Evolutionary conservation across 2,797 vertebrate genomes (phyloP).

Genomic region (Darevskia nairensis): DNA sequence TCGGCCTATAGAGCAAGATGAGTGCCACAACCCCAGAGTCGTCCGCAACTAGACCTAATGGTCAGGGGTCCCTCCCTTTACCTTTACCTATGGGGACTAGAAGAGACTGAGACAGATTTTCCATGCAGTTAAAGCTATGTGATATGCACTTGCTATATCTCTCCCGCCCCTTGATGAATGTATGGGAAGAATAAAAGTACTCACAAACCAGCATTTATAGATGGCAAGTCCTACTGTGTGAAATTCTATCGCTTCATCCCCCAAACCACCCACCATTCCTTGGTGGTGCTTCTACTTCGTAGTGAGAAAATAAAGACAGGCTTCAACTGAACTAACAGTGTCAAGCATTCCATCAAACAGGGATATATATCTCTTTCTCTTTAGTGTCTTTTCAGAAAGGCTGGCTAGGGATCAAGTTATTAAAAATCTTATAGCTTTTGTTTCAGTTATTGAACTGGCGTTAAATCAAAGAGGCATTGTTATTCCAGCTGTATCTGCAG

Average conservation of each 20-base stretch:
- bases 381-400: constrained; percentile 50
- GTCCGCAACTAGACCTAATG: no score
- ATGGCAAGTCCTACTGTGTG: neutral
- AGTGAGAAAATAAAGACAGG: neutral
- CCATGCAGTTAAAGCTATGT: neutral
- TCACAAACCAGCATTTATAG: neutral
- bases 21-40: no score
- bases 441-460: constrained; percentile 55
- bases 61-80: no score
- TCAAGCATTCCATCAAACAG: neutral
- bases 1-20: no score
- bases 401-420: constrained; percentile 39
- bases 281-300: neutral
- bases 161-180: neutral
- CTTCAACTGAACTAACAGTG: constrained; percentile 41
- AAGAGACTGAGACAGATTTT: neutral
- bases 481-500: constrained; percentile 22
- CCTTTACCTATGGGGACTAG: neutral
- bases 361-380: constrained; percentile 44
- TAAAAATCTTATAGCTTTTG: constrained; percentile 41
- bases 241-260: neutral
- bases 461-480: constrained; percentile 47
- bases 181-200: neutral
- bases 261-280: neutral
- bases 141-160: neutral